Evolutionary conservation across 1,140 invertebrate genomes (phyloP), one percentile per base, ranked within the genome.

Genomic region (Drosophila willistoni): DNA sequence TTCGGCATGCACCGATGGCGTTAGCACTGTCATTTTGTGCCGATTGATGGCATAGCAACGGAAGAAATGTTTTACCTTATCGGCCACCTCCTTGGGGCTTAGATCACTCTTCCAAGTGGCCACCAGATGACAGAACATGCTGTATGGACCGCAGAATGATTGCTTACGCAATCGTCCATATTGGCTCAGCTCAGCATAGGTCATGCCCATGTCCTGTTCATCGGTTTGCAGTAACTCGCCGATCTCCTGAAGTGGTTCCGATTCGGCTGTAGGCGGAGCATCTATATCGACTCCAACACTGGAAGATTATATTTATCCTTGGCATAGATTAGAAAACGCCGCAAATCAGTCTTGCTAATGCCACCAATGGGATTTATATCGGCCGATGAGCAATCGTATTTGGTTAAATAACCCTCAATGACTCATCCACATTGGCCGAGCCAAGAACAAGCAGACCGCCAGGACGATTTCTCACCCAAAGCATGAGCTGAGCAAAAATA

Each of bases 341-440:
- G 96, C 10, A 99, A 93, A 94, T 99, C 99, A 13, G 95, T 96
- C 93, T 99, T 99, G 5, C 98, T 98, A 71, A 99, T 98, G 0
- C 98, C 97, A 1, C 99, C 99, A 82, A 99, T 99, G 0, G 99
- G 99, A 93, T 99, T 99, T 6, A 99, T 94, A 92, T 99, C 99
- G 2, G 98, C 99, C 92, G 98, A 98, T 12, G 98, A 99, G 92
- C 99, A 99, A 93, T 99, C 99, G 90, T 99, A 99, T 93, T 99
- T 99, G 0, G 99, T 99, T 92, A 99, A 95, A 91, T 99, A 99
- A 0, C 99, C 99, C 98, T 93, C 5, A 99, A 92, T 17, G 98
- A 96, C 93, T 99, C 99, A 92, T 99, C 99, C 0, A 99, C 98
- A 93, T 99, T 99, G 5, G 98, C 96, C 0, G 98, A 98, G 0